Evolutionary conservation across 2,888 invertebrate species (phyloP).

Genomic region (Schizaphis graminum): DNA sequence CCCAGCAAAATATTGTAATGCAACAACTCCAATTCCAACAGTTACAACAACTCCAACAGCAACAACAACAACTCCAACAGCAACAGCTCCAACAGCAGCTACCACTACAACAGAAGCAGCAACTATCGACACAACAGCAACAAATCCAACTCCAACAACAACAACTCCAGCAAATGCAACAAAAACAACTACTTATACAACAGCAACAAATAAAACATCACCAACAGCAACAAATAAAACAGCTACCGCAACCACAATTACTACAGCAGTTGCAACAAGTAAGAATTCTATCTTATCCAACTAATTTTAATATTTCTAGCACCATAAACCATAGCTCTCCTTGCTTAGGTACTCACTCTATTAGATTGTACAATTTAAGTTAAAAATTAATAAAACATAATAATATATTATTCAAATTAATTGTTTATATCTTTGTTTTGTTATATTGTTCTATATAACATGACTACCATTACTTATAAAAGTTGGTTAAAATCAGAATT

Average conservation of each 20-base stretch:
- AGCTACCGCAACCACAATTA: constrained; percentile 36
- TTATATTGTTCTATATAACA: too few relatives aligned
- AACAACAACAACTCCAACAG: constrained; percentile 8
- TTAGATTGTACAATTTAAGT: not conserved
- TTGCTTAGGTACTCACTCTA: not conserved
- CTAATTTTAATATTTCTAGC: not conserved
- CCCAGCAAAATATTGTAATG: constrained; percentile 49
- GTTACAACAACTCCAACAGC: not conserved
- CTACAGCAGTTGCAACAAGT: constrained; percentile 12
- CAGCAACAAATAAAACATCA: constrained; percentile 20
- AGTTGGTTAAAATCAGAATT: not conserved
- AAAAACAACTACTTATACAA: not conserved
- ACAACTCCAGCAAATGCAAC: not conserved
- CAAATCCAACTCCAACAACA: constrained; percentile 35
- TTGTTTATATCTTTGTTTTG: too few relatives aligned
- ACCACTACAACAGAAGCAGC: constrained; percentile 35
- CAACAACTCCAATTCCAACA: constrained; percentile 24
- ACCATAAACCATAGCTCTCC: not conserved
- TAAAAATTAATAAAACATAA: not conserved
- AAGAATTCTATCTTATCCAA: not conserved
- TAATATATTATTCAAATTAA: too few relatives aligned
- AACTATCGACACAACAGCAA: constrained; percentile 25
- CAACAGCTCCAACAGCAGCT: constrained; percentile 18
- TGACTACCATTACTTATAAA: not conserved
- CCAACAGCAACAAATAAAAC: constrained; percentile 8